Evolutionary conservation across 2,113 vertebrate species (phyloP), one percentile per base, ranked within the genome.

Genomic region (Ardeotis arabs): DNA sequence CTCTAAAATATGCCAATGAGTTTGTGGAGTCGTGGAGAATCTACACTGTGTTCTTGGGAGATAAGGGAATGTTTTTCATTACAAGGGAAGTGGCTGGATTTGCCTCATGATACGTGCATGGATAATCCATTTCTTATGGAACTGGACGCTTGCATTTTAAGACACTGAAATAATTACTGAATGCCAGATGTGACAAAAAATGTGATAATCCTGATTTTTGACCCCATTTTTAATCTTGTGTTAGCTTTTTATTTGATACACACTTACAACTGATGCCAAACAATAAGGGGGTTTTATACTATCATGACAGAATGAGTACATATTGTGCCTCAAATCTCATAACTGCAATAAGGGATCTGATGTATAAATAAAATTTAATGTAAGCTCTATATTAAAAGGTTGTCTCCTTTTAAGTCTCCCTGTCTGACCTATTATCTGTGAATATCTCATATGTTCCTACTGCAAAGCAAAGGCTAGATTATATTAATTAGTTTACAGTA

Each of bases 81-180:
- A 37, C 3, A 18, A 62, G 19, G 27, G 44, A 44, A 37, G 52
- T 0, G 0, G 67, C 76, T 84, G 76, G 68, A 56, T 95, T 93
- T 91, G 56, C 52, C 19, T 89, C 23, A 33, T 84, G 72, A 58
- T 55, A 41, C 1, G 1, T 79, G 79, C 77, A 45, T 60, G 58
- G 79, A 93, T 96, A 95, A 96, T 95, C 91, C 50, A 87, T 92
- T 96, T 96, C 90, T 90, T 92, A 82, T 21, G 66, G 87, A 94
- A 75, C 6, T 52, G 86, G 56, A 49, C 14, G 9, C 66, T 91
- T 85, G 62, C 53, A 50, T 74, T 82, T 83, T 86, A 92, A 94
- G 94, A 82, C 73, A 66, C 25, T 47, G 56, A 95, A 93, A 82
- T 93, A 94, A 97, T 93, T 94, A 90, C 37, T 17, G 10, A 85